Percentiles rank a stretch among this genome's conserved stretches.
Conservation (phyloP, 2,888 invertebrate species). For the Philereme transversata region DNA sequence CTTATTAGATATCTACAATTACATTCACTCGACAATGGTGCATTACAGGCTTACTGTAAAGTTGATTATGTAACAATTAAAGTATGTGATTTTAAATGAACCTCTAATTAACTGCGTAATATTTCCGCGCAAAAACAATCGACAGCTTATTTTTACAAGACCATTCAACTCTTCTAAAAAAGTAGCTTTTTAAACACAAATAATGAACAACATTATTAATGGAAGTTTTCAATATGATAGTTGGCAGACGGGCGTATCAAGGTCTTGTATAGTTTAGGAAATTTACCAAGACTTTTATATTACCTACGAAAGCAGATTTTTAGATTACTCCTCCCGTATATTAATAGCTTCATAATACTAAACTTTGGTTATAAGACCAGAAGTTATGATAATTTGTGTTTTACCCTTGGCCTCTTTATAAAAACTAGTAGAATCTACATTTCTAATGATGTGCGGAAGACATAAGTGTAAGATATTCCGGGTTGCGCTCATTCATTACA, state of each 20-base stretch:
- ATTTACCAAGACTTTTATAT: no score
- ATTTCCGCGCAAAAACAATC: no score
- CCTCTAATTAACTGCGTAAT: no score
- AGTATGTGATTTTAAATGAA: no score
- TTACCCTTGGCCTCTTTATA: not conserved
- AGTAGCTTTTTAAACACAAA: not conserved
- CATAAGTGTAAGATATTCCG: conserved; percentile 17
- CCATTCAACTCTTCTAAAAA: conserved; percentile 4
- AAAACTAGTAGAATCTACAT: not conserved
- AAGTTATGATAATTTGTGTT: not conserved
- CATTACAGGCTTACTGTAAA: no score
- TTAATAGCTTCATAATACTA: no score
- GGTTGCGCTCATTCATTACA: conserved; percentile 43
- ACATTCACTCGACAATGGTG: no score
- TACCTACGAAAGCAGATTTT: no score
- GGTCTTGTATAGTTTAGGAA: not conserved
- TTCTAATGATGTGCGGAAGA: conserved; percentile 13
- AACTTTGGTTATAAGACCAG: not conserved
- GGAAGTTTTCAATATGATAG: not conserved
- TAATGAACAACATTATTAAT: not conserved
- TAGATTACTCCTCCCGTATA: no score
- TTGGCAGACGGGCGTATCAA: not conserved
- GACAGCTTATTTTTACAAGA: conserved; percentile 3
- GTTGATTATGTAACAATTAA: no score
- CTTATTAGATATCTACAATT: no score